Evolutionary conservation across 64 coral and sea anemone genomes (phyloP).

Genomic region (Trachythela sp.): DNA sequence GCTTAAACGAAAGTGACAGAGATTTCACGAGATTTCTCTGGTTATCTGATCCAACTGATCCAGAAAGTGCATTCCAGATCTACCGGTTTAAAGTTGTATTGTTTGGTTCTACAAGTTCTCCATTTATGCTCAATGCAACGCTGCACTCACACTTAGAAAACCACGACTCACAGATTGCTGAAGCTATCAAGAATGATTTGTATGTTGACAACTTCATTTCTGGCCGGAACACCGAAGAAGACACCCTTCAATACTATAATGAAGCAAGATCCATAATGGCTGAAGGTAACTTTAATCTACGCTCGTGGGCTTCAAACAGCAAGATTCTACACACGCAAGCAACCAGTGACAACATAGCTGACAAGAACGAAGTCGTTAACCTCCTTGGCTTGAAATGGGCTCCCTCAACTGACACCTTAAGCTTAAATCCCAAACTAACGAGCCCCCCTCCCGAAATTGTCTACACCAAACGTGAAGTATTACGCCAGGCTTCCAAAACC

Average conservation of each 20-base stretch:
- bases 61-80: not conserved
- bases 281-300: too few relatives aligned
- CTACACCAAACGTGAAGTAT: conserved; percentile 10
- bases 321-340: not conserved
- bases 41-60: not conserved
- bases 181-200: not conserved
- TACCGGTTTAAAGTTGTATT: not conserved
- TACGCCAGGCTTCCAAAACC: not conserved
- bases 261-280: not conserved
- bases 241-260: not conserved
- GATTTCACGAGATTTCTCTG: not conserved
- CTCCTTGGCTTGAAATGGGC: not conserved
- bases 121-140: not conserved
- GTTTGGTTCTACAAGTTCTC: not conserved
- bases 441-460: not conserved
- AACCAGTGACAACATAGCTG: not conserved
- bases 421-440: not conserved
- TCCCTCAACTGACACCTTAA: not conserved
- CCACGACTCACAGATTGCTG: not conserved
- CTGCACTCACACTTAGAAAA: not conserved
- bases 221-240: not conserved
- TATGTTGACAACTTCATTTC: conserved; percentile 8
- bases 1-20: not conserved
- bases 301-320: too few relatives aligned
- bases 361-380: not conserved